Evolutionary conservation across 2,888 invertebrate genomes (phyloP), one percentile per base, ranked within the genome.

Genomic region (Stenurella melanura): DNA sequence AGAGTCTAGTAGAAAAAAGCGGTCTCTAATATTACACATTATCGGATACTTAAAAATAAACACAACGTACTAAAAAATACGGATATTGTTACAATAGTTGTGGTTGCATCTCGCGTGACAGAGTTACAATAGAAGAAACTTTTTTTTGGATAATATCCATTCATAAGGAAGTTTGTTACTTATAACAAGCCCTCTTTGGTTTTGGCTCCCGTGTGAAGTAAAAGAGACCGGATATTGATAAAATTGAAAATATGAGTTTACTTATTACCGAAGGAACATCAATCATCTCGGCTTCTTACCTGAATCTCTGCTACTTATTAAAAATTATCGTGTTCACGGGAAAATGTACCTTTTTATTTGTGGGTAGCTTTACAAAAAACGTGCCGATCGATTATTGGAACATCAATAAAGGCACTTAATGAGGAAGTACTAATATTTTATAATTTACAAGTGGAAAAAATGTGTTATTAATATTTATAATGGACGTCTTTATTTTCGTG

Each of bases 201-300:
- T 21, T 69, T 61, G 60, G 72, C 72, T 63, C 72, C 72, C 72
- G 63, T 72, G 72, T 72, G 72, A 72, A 72, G 72, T 38, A 42
- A 30, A 54, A 38, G 54, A 72, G 61, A 72, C 72, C 72, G 72
- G 72, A 72, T 72, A 72, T 72, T 72, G 72, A 26, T 63, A 61
- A 72, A 72, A 72, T 72, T 72, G 72, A 72, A 72, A 72, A 72
- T 72, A 72, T 72, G 63, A 72, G 72, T 72, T 72, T 63, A 72
- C 72, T 61, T 72, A 72, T 72, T 72, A 72, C 26, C 15, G 63
- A 72, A 63, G 42, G 54, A 61, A 26, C 72, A 72, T 72, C 72
- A 72, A 72, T 72, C 72, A 72, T 72, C 63, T 50, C 30, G 19
- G 34, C 54, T 18, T 50, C 54, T 63, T 72, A 72, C 72, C 72